Evolutionary conservation across 1,140 invertebrate species (phyloP).

Genomic region (Coboldia fuscipes): DNA sequence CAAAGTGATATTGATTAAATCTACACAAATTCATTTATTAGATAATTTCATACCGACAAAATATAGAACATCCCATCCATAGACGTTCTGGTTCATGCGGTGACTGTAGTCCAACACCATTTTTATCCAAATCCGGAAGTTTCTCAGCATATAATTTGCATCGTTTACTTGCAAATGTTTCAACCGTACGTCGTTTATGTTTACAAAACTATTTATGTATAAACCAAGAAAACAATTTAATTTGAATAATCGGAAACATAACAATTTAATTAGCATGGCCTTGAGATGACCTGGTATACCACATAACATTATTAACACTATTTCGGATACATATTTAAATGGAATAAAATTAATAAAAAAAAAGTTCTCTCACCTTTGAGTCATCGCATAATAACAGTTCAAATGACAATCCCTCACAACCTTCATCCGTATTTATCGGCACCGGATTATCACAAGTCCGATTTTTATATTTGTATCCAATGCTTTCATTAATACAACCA

Average conservation of each 20-base stretch:
- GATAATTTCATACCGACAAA: too few relatives aligned
- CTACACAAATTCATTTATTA: too few relatives aligned
- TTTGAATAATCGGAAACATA: neutral
- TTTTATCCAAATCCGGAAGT: slow-evolving; percentile 32
- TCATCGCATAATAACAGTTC: slow-evolving; percentile 42
- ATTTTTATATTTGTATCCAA: slow-evolving; percentile 27
- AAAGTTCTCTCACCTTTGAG: slow-evolving; percentile 23
- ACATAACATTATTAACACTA: too few relatives aligned
- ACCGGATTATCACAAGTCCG: slow-evolving; percentile 31
- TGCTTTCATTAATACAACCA: slow-evolving; percentile 38
- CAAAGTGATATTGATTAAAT: too few relatives aligned
- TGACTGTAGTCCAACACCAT: slow-evolving; percentile 40
- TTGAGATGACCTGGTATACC: too few relatives aligned
- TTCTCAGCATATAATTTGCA: slow-evolving; percentile 35
- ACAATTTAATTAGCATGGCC: too few relatives aligned
- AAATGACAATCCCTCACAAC: slow-evolving; percentile 35
- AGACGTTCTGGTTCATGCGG: slow-evolving; percentile 40
- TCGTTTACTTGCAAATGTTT: slow-evolving; percentile 33
- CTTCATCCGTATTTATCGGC: slow-evolving; percentile 26
- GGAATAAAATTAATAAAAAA: neutral
- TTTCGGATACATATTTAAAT: too few relatives aligned
- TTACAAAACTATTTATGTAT: slow-evolving; percentile 21
- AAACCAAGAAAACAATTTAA: neutral
- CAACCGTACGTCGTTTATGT: slow-evolving; percentile 27
- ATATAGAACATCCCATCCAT: slow-evolving; percentile 58